Evolutionary conservation across 2,888 invertebrate species (phyloP).

Genomic region (Cantharis flavilabris): DNA sequence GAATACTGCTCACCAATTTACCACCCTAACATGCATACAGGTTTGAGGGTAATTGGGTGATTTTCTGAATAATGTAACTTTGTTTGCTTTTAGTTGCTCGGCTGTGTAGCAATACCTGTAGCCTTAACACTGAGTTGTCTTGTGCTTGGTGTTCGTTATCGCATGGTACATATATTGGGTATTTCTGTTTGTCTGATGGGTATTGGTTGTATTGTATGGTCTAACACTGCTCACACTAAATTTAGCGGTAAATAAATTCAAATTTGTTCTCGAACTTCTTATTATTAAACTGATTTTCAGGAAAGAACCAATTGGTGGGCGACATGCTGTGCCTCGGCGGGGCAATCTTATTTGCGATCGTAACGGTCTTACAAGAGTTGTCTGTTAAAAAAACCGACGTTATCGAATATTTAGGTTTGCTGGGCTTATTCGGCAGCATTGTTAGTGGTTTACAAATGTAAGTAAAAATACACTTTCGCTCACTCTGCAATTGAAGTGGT

Average conservation of each 20-base stretch:
- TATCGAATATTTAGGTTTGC: slow-evolving; percentile 79
- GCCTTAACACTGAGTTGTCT: slow-evolving; percentile 78
- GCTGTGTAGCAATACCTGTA: slow-evolving; percentile 84
- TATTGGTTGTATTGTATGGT: slow-evolving; percentile 81
- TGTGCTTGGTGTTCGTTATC: slow-evolving; percentile 75
- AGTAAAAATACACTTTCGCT: slow-evolving; percentile 47
- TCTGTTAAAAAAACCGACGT: slow-evolving; percentile 77
- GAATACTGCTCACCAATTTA: slow-evolving; percentile 78
- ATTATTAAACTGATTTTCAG: slow-evolving; percentile 56
- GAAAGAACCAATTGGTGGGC: slow-evolving; percentile 78
- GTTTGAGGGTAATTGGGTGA: slow-evolving; percentile 49
- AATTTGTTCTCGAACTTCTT: not conserved
- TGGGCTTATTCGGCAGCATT: slow-evolving; percentile 80
- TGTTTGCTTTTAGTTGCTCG: slow-evolving; percentile 71
- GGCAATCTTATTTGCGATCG: slow-evolving; percentile 77
- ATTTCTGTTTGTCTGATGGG: slow-evolving; percentile 81
- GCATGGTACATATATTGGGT: slow-evolving; percentile 76
- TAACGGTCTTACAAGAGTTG: slow-evolving; percentile 82
- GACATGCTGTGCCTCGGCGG: slow-evolving; percentile 82
- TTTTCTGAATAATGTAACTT: not conserved
- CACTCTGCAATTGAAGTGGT: not conserved
- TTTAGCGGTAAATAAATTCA: slow-evolving; percentile 58
- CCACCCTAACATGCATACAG: slow-evolving; percentile 74
- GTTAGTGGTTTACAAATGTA: slow-evolving; percentile 80
- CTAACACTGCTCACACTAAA: slow-evolving; percentile 75